Percentiles rank a stretch among this genome's conserved stretches.
phyloP scores from a whole-genome alignment of 1,140 invertebrate species.

The Drosophila pectinifera region DNA sequence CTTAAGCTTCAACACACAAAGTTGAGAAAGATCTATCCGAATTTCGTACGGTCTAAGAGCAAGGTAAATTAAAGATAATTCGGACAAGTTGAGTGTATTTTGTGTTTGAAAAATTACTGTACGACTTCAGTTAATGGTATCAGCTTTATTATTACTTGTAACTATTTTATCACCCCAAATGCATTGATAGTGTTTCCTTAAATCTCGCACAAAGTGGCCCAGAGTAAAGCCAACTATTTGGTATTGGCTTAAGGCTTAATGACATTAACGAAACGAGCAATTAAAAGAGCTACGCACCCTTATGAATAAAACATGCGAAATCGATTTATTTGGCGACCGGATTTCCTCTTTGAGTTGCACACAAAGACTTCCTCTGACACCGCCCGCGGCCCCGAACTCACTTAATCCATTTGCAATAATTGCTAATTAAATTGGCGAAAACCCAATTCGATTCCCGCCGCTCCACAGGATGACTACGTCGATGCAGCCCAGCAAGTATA shows the following conservation, averaged over 20 bases:
- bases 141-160: neutral
- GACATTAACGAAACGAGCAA: conserved; percentile 5
- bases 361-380: conserved; percentile 1
- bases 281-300: conserved; percentile 1
- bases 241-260: conserved; percentile 1
- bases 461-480: conserved; percentile 58
- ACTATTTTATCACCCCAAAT: neutral
- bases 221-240: neutral
- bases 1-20: neutral
- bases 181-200: neutral
- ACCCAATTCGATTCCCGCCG: conserved; percentile 24
- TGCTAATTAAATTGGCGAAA: conserved; percentile 33
- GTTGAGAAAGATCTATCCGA: neutral
- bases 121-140: no score
- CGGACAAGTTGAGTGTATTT: neutral
- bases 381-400: neutral
- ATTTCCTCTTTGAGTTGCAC: conserved; percentile 16
- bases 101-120: no score
- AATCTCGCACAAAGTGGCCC: neutral
- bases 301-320: conserved; percentile 40
- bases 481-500: conserved; percentile 76
- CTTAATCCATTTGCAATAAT: conserved; percentile 11
- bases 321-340: conserved; percentile 18
- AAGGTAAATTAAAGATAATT: conserved; percentile 13
- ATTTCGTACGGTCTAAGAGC: neutral